Base-by-base conservation (phyloP, 2,888 invertebrate species). In the Aradus depressus region DNA sequence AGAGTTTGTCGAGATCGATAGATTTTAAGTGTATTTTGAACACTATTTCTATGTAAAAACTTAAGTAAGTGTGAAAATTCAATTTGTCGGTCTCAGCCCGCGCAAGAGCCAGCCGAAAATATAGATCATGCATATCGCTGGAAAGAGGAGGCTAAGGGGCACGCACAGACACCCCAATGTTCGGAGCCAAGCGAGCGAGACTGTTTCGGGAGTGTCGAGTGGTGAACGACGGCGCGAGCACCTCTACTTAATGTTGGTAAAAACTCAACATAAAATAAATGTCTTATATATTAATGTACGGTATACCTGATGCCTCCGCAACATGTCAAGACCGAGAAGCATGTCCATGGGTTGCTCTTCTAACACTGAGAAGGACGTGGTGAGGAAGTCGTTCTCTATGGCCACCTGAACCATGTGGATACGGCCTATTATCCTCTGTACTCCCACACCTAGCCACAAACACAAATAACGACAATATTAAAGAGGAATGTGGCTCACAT, bases 331-430 rank as follows among this genome's bases (percentile, higher is more conserved):
- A 0, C 98, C 98, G 12, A 98, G 74, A 51, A 98, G 71, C 91
- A 98, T 93, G 64, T 98, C 97, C 92, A 97, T 95, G 1, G 92
- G 88, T 67, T 97, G 96, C 62, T 96, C 87, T 65, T 93, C 90
- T 41, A 98, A 75, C 32, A 98, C 92, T 25, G 93, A 92, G 70
- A 98, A 97, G 34, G 95, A 95, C 3, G 95, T 92, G 1, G 92
- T 90, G 35, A 98, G 75, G 68, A 88, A 93, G 65, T 89, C 90
- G 59, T 81, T 83, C 62, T 87, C 93, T 58, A 98, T 96, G 69
- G 96, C 87, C 68, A 98, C 88, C 70, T 96, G 92, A 2, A 60
- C 58, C 60, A 92, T 87, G 68, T 98, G 98, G 61, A 98, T 92
- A 53, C 96, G 77, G 1, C 98, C 98, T 55, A 95, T 84, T 61